Evolutionary conservation across 1,140 invertebrate genomes (phyloP).

Genomic region (Diorhabda sublineata): DNA sequence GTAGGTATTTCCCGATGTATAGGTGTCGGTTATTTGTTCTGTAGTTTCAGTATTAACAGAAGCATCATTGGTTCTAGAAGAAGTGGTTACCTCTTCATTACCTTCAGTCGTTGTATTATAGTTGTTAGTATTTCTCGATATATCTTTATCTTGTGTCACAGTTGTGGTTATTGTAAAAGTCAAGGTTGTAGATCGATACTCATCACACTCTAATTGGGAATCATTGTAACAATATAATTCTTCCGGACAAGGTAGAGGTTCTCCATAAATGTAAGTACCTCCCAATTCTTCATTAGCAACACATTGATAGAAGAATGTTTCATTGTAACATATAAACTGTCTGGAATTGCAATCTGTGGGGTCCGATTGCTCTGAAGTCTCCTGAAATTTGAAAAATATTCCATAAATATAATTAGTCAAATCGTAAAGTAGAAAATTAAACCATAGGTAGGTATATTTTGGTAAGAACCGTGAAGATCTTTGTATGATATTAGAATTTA

Average conservation of each 20-base stretch:
- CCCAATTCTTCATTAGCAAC: neutral
- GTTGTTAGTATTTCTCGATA: neutral
- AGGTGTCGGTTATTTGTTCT: neutral
- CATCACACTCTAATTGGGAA: neutral
- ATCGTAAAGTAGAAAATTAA: too few species aligned
- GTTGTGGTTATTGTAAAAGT: neutral
- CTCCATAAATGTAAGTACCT: neutral
- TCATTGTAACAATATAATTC: slow-evolving; percentile 4
- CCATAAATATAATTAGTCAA: too few species aligned
- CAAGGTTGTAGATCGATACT: slow-evolving; percentile 1
- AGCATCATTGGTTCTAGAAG: neutral
- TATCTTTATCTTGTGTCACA: neutral
- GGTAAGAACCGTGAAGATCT: too few species aligned
- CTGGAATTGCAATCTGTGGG: neutral
- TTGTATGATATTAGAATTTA: too few species aligned
- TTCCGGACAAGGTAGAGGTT: slow-evolving; percentile 6
- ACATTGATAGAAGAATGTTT: slow-evolving; percentile 10
- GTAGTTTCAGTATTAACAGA: neutral
- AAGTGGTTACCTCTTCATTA: neutral
- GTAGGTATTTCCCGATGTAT: neutral
- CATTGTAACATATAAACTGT: slow-evolving; percentile 4
- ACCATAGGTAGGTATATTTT: too few species aligned
- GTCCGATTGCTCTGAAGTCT: too few species aligned
- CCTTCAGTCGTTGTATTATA: neutral
- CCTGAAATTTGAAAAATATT: too few species aligned